Conservation (phyloP, 1,140 invertebrate species). For the Hycleus phaleratus region DNA sequence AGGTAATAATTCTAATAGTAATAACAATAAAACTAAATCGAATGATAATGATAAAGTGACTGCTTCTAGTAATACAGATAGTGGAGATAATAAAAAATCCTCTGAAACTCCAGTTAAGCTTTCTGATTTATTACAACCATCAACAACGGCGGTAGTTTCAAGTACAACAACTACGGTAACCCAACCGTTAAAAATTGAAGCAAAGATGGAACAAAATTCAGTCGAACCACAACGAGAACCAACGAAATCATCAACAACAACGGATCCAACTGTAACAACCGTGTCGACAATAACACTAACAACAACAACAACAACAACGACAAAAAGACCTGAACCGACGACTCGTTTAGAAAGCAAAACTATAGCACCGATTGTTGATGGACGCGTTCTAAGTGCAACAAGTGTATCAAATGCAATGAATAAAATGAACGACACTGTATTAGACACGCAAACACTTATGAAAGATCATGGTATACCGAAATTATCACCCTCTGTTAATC, state of each 20-base stretch:
- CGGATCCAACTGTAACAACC: too few relatives aligned
- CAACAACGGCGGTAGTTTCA: slow-evolving; percentile 34
- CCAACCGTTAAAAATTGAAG: slow-evolving; percentile 37
- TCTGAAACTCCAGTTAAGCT: slow-evolving; percentile 18
- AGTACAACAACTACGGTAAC: slow-evolving; percentile 36
- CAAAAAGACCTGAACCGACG: too few relatives aligned
- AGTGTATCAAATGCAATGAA: slow-evolving; percentile 39
- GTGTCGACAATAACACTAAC: too few relatives aligned
- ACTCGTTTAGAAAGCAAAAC: slow-evolving; percentile 4
- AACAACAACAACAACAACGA: too few relatives aligned
- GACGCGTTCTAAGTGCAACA: slow-evolving; percentile 36
- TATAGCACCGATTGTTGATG: slow-evolving; percentile 33
- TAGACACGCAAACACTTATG: slow-evolving; percentile 37
- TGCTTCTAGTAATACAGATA: background rate
- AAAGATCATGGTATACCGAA: slow-evolving; percentile 34
- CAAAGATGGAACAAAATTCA: slow-evolving; percentile 22
- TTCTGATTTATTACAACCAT: slow-evolving; percentile 24
- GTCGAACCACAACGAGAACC: background rate
- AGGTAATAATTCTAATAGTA: too few relatives aligned
- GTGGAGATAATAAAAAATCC: slow-evolving; percentile 14
- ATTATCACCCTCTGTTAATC: slow-evolving; percentile 25
- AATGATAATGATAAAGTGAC: background rate
- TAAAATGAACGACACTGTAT: slow-evolving; percentile 40
- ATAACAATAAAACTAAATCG: background rate
- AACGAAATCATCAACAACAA: background rate